These are phyloP conservation scores for Buathra laborator DNA, from an alignment of 2,888 invertebrate species.

Conservation along the genomic window DNA sequence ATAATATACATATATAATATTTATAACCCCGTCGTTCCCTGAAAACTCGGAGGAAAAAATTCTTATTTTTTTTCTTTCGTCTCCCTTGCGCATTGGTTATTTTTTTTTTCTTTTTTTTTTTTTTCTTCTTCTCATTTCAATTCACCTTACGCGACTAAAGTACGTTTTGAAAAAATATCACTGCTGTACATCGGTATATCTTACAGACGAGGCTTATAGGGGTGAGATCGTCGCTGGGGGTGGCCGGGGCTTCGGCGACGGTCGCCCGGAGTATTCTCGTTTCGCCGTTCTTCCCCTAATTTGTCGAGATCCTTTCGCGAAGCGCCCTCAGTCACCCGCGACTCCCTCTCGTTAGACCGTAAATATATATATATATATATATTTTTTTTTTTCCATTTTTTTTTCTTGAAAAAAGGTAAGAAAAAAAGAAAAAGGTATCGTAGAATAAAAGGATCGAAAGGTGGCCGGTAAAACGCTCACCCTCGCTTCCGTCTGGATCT, in stretches of 20 bases:
- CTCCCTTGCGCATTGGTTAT: not conserved
- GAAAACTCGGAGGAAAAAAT: conserved; percentile 52
- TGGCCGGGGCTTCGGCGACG: conserved; percentile 18
- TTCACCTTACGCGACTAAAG: conserved; percentile 64
- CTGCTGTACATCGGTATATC: conserved; percentile 67
- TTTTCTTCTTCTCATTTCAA: conserved; percentile 34
- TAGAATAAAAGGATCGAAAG: conserved; percentile 50
- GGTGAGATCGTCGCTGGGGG: conserved; percentile 11
- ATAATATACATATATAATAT: conserved; percentile 42
- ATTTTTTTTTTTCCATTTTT: conserved; percentile 31
- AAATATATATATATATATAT: not conserved
- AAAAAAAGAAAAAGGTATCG: conserved; percentile 51
- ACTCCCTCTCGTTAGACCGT: conserved; percentile 64
- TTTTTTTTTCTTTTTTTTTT: conserved; percentile 15
- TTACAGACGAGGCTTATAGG: conserved; percentile 62
- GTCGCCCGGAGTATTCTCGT: conserved; percentile 22
- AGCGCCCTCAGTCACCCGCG: conserved; percentile 28
- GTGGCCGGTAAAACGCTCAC: conserved; percentile 30
- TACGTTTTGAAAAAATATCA: conserved; percentile 68
- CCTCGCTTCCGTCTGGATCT: conserved; percentile 11
- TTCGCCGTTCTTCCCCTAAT: conserved; percentile 22
- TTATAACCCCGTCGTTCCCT: conserved; percentile 21
- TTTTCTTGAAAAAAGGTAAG: conserved; percentile 47
- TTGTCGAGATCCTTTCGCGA: conserved; percentile 18
- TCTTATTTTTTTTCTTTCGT: conserved; percentile 7